Evolutionary conservation across 2,888 invertebrate genomes (phyloP).

Genomic region (Melipona bicolor): DNA sequence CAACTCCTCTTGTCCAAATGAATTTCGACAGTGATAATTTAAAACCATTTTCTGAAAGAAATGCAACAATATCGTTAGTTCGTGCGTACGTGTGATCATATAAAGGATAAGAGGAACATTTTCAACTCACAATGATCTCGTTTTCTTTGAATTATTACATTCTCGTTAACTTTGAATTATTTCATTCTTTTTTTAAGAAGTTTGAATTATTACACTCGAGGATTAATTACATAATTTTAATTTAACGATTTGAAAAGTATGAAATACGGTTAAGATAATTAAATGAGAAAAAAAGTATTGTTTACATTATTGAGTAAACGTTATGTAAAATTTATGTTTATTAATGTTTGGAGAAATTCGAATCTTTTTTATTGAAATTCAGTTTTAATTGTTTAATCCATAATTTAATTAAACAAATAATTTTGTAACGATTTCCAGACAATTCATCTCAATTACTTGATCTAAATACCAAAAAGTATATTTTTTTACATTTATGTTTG

Average conservation of each 20-base stretch:
- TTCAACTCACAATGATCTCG: neutral
- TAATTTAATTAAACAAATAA: neutral
- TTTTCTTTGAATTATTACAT: neutral
- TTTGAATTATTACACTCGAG: neutral
- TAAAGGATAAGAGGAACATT: neutral
- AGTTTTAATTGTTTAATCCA: neutral
- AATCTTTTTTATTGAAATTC: neutral
- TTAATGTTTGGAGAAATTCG: neutral
- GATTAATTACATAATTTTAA: neutral
- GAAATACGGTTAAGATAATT: neutral
- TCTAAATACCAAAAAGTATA: too few relatives aligned
- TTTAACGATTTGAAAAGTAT: neutral
- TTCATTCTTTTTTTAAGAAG: neutral
- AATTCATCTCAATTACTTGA: too few relatives aligned
- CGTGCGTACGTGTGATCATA: neutral
- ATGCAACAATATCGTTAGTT: neutral
- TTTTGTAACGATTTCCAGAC: neutral
- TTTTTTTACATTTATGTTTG: too few relatives aligned
- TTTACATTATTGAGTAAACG: neutral
- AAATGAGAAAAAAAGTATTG: neutral
- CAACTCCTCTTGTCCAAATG: constrained; percentile 10
- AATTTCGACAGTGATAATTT: constrained; percentile 14
- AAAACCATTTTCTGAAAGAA: constrained; percentile 8
- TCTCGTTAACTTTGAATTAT: too few relatives aligned
- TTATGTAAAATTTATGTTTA: neutral